Evolutionary conservation across 2,113 vertebrate species (phyloP), one percentile per base, ranked within the genome.

Genomic region (Melanocharis versteri): DNA sequence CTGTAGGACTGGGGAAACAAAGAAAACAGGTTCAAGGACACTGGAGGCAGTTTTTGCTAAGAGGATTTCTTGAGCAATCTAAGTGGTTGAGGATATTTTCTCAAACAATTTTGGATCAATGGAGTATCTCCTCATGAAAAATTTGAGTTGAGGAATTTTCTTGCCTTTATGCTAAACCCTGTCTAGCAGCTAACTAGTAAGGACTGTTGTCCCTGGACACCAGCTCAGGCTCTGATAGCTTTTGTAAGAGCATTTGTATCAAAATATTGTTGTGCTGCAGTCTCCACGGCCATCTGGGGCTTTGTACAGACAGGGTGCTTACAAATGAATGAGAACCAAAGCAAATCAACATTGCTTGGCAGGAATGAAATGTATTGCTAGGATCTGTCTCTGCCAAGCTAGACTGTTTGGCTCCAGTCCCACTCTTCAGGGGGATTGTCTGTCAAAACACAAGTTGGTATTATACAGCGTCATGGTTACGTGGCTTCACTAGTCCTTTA

Each of bases 311-410:
- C 90, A 89, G 92, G 23, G 92, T 83, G 93, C 92, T 90, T 75
- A 94, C 94, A 92, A 96, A 92, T 96, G 96, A 96, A 95, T 96
- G 90, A 57, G 86, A 97, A 95, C 80, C 94, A 96, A 92, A 97
- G 93, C 95, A 96, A 94, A 94, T 92, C 96, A 96, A 70, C 96
- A 95, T 97, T 96, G 93, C 90, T 93, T 96, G 96, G 93, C 88
- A 76, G 91, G 92, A 85, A 90, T 87, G 86, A 86, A 96, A 92
- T 93, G 94, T 53, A 96, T 95, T 95, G 92, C 96, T 88, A 57
- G 90, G 92, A 91, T 95, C 92, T 96, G 96, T 92, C 92, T 89
- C 96, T 96, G 96, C 92, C 96, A 97, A 96, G 93, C 68, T 78
- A 94, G 94, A 93, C 93, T 94, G 56, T 37, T 93, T 96, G 96